Conservation (phyloP, 2,888 invertebrate genomes). For the Meliscaeva auricollis region DNA sequence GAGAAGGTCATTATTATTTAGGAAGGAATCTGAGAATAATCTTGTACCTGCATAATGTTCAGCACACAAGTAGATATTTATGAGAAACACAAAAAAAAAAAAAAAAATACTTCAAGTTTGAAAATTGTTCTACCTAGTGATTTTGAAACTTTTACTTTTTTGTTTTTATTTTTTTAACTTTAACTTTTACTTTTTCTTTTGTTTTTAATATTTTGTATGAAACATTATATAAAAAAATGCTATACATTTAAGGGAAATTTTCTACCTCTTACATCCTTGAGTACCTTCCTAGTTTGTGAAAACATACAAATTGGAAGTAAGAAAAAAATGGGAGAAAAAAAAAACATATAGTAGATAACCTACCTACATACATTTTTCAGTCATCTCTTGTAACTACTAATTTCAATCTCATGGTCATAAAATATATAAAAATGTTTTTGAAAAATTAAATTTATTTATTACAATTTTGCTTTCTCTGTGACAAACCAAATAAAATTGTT, state of each 20-base stretch:
- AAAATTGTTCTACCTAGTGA: constrained; percentile 50
- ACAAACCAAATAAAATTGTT: too few relatives aligned
- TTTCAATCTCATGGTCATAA: too few relatives aligned
- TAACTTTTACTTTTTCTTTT: not conserved
- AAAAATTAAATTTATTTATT: too few relatives aligned
- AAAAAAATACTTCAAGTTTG: constrained; percentile 30
- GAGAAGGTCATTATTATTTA: constrained; percentile 66
- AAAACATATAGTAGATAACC: not conserved
- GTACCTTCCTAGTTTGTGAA: constrained; percentile 5
- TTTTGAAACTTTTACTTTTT: constrained; percentile 35
- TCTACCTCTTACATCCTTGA: constrained; percentile 28
- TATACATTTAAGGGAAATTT: constrained; percentile 14
- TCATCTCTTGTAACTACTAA: too few relatives aligned
- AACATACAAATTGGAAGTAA: not conserved
- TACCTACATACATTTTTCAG: not conserved
- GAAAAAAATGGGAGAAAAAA: not conserved
- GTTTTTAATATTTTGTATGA: constrained; percentile 13
- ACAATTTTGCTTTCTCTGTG: too few relatives aligned
- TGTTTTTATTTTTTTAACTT: not conserved
- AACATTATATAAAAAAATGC: constrained; percentile 42
- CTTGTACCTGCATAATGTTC: constrained; percentile 9
- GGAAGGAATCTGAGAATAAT: constrained; percentile 27
- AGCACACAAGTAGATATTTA: not conserved
- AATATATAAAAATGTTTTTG: too few relatives aligned
- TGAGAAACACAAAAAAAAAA: constrained; percentile 17